Base-by-base conservation (phyloP, 2,888 invertebrate genomes). In the Platynereis dumerilii region DNA sequence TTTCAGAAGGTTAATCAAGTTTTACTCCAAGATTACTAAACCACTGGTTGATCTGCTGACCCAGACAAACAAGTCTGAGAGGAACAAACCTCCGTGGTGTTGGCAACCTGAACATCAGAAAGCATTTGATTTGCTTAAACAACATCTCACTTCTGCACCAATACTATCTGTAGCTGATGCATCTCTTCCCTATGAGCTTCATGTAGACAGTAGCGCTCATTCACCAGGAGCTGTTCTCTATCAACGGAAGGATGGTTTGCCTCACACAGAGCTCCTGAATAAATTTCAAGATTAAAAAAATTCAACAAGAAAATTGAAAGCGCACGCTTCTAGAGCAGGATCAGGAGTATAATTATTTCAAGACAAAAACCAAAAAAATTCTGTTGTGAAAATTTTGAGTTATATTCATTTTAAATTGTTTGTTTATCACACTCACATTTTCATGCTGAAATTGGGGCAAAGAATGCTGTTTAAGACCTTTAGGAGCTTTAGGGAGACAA, bases 171-270 rank as follows among this genome's bases (percentile, higher is more conserved):
- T 54, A 45, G 61, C 66, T 15, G 68, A 70, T 58, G 56, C 52
- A 24, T 48, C 22, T 7, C 45, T 54, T 2, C 62, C 69, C 27
- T 72, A 69, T 52, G 63, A 57, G 7, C 22, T 72, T 1, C 60
- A 69, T 52, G 63, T 56, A 2, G 70, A 72, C 58, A 64, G 65
- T 0, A 58, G 59, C 54, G 12, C 39, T n/a, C 20, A 44, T 29
- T 67, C 67, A 17, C 48, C 69, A 2, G 71, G 69, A 22, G 66
- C 60, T 52, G 64, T 67, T 2, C 29, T 71, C 42, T 71, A 67
- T 44, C 66, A 71, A 34, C 29, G 52, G 5, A 58, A 64, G 15
- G 66, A 60, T 44, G 48, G 48, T 48, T 7, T 34, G 5, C 34
- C 34, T 12, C 34, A 34, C 12, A n/a, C n/a, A n/a, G n/a, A n/a